Evolutionary conservation across 2,113 vertebrate genomes (phyloP), one percentile per base, ranked within the genome.

Genomic region (Tachysurus vachellii): DNA sequence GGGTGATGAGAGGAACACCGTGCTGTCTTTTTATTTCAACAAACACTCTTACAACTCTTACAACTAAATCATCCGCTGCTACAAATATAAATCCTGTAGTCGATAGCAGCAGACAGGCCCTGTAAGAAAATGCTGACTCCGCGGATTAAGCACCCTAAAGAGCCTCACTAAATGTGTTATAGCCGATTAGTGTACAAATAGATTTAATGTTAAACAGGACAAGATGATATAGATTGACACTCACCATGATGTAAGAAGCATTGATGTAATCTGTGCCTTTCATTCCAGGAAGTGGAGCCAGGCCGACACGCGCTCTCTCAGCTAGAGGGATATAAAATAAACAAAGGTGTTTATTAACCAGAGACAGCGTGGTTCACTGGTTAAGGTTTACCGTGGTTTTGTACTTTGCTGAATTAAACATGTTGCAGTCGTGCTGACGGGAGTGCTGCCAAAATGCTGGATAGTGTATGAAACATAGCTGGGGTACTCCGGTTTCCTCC

Each of bases 261-360:
- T 99, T 99, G 92, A 98, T 99, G 94, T 99, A 98, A 93, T 99
- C 97, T 16, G 96, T 98, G 93, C 97, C 97, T 93, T 98, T 98
- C 94, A 96, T 96, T 89, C 97, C 96, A 88, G 97, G 97, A 91
- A 99, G 91, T 0, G 97, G 97, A 80, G 97, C 96, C 36, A 98
- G 95, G 59, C 96, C 96, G 85, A 98, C 97, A 92, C 97, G 96
- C 68, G 97, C 97, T 93, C 96, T 96, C 88, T 99, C 97, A 87
- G 97, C 97, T 99, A 90, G 90, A 90, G 31, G 92, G 66, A n/a
- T 26, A 71, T 31, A 75, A 81, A 81, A 66, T 64, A 71, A 68
- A 80, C 26, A 47, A 8, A 80, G 23, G 44, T 70, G 83, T 54
- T 82, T 44, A 83, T 73, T 77, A 86, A 84, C 82, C 42, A 23